A percentile compares a stretch with the other conserved stretches of the same genome.
Conservation (phyloP, 2,113 vertebrate species). For the Cariama cristata region DNA sequence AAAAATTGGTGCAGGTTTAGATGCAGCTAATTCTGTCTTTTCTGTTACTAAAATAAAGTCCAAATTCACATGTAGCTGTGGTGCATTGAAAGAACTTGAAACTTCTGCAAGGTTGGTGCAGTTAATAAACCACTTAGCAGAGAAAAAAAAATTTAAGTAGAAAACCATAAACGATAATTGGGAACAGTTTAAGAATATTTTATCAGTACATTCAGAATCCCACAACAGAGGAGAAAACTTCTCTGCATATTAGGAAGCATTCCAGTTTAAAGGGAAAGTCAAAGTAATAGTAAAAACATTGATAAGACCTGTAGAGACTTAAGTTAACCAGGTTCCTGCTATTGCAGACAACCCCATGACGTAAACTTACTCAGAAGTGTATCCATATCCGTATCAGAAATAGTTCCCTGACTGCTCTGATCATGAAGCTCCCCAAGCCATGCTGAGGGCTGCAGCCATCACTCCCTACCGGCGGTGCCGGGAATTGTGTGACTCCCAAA, state of each 20-base stretch:
- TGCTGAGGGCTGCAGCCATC: not conserved
- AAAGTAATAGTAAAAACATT: not conserved
- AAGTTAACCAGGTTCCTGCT: not conserved
- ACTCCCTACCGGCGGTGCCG: accelerated
- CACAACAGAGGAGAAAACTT: not conserved
- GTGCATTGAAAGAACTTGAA: not conserved
- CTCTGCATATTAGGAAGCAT: not conserved
- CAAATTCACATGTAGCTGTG: not conserved
- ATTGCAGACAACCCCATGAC: not conserved
- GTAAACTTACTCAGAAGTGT: not conserved
- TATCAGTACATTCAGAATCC: not conserved
- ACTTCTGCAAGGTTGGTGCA: accelerated
- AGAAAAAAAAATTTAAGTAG: too few relatives aligned
- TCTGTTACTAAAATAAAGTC: not conserved
- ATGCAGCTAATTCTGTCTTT: not conserved
- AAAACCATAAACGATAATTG: not conserved
- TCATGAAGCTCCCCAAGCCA: not conserved
- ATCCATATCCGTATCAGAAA: not conserved
- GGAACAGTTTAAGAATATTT: not conserved
- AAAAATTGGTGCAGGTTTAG: not conserved
- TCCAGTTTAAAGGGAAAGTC: not conserved
- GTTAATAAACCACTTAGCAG: not conserved
- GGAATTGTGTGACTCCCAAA: not conserved
- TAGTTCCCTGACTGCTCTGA: accelerated
- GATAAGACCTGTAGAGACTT: too few relatives aligned